A percentile compares a stretch with the other conserved stretches of the same genome.
phyloP scores from a whole-genome alignment of 2,888 invertebrate species.

The Microctonus aethiopoides region DNA sequence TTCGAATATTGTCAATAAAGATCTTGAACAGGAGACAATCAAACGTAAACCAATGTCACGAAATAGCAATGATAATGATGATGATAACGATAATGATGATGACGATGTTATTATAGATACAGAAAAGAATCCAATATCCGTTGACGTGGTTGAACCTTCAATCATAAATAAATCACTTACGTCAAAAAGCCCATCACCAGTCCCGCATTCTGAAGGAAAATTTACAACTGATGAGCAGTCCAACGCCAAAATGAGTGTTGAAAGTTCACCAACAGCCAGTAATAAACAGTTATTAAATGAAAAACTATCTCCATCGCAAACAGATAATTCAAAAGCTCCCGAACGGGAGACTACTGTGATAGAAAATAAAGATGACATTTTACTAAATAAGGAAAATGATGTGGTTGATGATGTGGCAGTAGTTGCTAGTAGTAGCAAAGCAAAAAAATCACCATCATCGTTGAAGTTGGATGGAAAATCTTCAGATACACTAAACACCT shows the following conservation, averaged over 20 bases:
- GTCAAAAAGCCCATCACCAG: constrained; percentile 12
- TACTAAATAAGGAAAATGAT: background rate
- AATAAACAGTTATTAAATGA: background rate
- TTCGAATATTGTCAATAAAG: constrained; percentile 10
- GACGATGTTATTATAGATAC: constrained; percentile 53
- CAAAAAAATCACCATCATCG: background rate
- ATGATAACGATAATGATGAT: constrained; percentile 50
- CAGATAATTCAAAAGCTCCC: background rate
- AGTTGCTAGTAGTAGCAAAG: constrained; percentile 1
- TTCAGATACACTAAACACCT: background rate
- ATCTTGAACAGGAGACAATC: background rate
- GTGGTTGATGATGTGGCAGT: constrained; percentile 14
- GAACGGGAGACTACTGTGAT: background rate
- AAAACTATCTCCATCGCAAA: background rate
- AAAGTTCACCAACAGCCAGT: background rate
- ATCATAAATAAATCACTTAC: constrained; percentile 3
- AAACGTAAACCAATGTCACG: constrained; percentile 27
- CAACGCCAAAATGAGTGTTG: constrained; percentile 29
- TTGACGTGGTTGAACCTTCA: background rate
- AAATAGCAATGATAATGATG: constrained; percentile 8
- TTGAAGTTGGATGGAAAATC: background rate
- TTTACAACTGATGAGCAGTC: constrained; percentile 29
- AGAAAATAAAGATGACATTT: background rate
- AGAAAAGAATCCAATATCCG: constrained; percentile 36
- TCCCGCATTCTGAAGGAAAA: background rate